Evolutionary conservation across 2,113 vertebrate species (phyloP), one percentile per base, ranked within the genome.

Genomic region (Leiothrix lutea): DNA sequence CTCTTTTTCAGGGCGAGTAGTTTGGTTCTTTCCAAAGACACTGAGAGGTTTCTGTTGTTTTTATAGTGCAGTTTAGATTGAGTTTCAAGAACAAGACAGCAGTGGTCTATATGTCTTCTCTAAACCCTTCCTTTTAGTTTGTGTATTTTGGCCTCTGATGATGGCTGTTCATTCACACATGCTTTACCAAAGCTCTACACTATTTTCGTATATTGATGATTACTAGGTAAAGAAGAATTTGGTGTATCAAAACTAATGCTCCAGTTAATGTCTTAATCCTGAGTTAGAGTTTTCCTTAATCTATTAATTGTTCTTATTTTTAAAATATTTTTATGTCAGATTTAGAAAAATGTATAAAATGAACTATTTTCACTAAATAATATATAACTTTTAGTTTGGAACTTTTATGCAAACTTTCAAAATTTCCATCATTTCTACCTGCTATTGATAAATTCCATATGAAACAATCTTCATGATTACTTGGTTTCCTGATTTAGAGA

Each of bases 201-300:
- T 48, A 58, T 72, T 84, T 77, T 45, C 31, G 16, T 36, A 50
- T 45, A 26, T 36, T 58, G 21, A 29, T 19, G 18, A 58, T 15
- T 77, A 26, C 35, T 60, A n/a, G 7, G 36, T 29, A 85, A 80
- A 90, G 35, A 64, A 65, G 2, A 17, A n/a, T 42, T 42, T 28
- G 3, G 0, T 11, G 3, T n/a, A 31, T 31, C 1, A 4, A 45
- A 78, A 4, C 18, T 42, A 72, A 67, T 35, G 26, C 3, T 62
- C 6, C 15, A 60, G 21, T 31, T 58, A 64, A 47, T n/a, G 4
- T 29, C 25, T 58, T 77, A 54, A 69, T 85, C 14, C 2, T n/a
- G 23, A 88, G 3, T 44, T n/a, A 58, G 11, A 22, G 7, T 29
- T 66, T 38, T 57, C 18, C 19, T 45, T 14, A 14, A 28, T 45